Evolutionary conservation across 2,113 vertebrate species (phyloP).

Genomic region (Lagopus muta): DNA sequence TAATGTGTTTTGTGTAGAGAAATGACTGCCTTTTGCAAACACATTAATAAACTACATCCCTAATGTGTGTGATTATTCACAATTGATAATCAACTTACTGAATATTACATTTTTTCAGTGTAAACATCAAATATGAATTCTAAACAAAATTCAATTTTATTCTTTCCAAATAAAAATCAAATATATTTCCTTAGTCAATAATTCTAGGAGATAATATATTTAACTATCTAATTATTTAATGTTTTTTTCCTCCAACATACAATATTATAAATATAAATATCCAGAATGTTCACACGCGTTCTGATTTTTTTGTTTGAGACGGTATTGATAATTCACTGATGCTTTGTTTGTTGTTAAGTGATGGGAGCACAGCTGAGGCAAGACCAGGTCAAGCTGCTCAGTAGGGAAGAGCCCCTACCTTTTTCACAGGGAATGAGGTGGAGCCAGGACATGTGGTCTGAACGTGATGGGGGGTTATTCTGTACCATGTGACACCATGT

Average conservation of each 20-base stretch:
- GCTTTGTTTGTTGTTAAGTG: no score
- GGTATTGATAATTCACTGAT: no score
- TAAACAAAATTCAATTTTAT: not conserved
- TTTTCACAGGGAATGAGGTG: no score
- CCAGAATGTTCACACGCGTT: no score
- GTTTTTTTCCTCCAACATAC: not conserved
- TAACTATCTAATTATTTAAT: not conserved
- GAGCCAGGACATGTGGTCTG: no score
- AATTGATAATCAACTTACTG: not conserved
- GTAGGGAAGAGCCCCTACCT: no score
- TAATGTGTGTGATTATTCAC: not conserved
- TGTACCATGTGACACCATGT: no score
- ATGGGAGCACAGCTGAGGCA: no score
- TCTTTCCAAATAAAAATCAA: not conserved
- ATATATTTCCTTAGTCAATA: not conserved
- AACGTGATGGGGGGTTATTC: no score
- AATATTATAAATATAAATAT: not conserved
- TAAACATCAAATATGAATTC: not conserved
- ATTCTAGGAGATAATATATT: not conserved
- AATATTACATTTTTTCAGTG: not conserved
- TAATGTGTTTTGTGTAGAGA: not conserved
- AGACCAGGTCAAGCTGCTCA: no score
- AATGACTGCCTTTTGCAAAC: constrained; percentile 12
- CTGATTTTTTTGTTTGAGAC: no score
- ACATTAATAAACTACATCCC: not conserved